These are phyloP conservation scores for Pelodytes ibericus DNA, from an alignment of 2,797 vertebrate species.

Conservation along the genomic window DNA sequence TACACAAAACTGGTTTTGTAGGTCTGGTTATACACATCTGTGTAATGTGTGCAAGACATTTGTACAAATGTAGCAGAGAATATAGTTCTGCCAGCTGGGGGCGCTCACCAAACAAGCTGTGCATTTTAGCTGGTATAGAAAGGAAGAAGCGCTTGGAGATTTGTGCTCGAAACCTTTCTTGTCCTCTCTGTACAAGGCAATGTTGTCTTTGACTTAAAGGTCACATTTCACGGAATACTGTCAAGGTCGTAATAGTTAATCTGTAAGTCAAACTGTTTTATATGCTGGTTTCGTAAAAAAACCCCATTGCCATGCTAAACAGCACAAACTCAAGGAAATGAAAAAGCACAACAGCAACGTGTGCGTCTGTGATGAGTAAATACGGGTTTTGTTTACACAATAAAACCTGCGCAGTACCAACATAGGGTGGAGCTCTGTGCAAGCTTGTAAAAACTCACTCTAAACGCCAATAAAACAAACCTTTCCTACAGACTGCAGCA, in stretches of 20 bases:
- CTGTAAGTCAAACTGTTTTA: background rate
- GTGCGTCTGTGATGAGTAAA: conserved; percentile 43
- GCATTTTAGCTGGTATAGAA: too few species aligned
- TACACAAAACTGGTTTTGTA: too few species aligned
- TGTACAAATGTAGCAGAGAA: too few species aligned
- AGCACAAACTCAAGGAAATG: conserved; percentile 10
- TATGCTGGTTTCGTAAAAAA: background rate
- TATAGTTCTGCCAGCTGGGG: too few species aligned
- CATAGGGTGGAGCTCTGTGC: background rate
- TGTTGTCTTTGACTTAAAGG: background rate
- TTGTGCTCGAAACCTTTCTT: background rate
- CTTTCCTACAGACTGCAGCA: background rate
- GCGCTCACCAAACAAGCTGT: too few species aligned
- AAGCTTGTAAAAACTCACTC: background rate
- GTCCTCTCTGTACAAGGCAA: background rate
- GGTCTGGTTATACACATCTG: too few species aligned
- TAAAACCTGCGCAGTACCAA: conserved; percentile 19
- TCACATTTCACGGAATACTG: background rate
- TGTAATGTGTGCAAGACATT: too few species aligned
- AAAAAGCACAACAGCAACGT: conserved; percentile 19
- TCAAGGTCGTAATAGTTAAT: conserved; percentile 1
- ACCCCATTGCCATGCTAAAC: background rate
- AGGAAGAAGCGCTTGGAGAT: too few species aligned
- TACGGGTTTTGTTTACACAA: conserved; percentile 38
- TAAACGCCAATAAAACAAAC: background rate